Base-by-base conservation (phyloP, 1,140 invertebrate genomes). In the Anastrepha ludens region DNA sequence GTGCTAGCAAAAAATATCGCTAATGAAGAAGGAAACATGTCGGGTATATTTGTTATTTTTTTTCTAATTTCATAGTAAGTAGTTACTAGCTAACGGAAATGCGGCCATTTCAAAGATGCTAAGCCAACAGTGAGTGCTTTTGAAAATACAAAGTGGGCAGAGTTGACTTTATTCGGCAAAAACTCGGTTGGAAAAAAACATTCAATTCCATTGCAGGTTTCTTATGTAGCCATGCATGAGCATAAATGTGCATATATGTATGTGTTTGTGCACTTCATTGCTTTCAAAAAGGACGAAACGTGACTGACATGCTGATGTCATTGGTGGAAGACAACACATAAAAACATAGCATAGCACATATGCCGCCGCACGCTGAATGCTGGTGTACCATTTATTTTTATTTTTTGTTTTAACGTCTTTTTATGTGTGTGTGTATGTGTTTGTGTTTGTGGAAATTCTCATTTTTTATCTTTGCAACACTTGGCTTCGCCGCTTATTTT, bases 301-400 rank as follows among this genome's bases (percentile, higher is more conserved):
- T 74, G 67, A 74, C 67, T 74, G 67, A 74, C 67, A 74, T 74
- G 67, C 67, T 74, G 67, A 74, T 74, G 67, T 47, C 67, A 74
- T 74, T 74, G 67, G 29, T 74, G 67, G 20, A 3, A 13, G 67
- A 44, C 67, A 70, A 70, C 41, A 39, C 15, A 67, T 20, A n/a
- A 3, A 64, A 2, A 64, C 65, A 29, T 7, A 41, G 1, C 0
- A 29, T 29, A 29, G 29, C 39, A 7, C 67, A 44, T 3, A 44
- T 74, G 5, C 29, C 55, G 41, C 13, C 67, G 67, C 44, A 13
- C 39, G 41, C 41, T 9, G 41, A 44, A 74, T 74, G 67, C 67
- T 74, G 67, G 9, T 74, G 67, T 41, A 74, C 17, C 67, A 74
- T 74, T 74, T 74, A 74, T 74, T 74, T 74, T n/a, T 74, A 17